Evolutionary conservation across 2,113 vertebrate genomes (phyloP), one percentile per base, ranked within the genome.

Genomic region (Oostethus manadensis): DNA sequence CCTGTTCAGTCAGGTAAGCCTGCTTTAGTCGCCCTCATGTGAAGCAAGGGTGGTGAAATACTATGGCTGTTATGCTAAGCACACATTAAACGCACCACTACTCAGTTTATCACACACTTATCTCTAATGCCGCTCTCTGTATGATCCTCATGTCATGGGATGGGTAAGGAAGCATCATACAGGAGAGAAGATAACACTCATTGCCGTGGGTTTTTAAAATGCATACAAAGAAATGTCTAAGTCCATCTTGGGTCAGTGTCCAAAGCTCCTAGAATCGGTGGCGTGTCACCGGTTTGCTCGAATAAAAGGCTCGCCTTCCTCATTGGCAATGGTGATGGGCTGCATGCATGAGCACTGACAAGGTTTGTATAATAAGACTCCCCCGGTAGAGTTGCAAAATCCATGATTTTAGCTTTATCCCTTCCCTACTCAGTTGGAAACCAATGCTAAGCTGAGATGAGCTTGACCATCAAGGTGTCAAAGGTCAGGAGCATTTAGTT

Each of bases 1-100:
- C 88, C 89, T 89, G 88, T 89, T 89, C 81, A 72, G 80, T 45
- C 81, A 89, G 89, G 88, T 90, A 89, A 88, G 83, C 48, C 23
- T 43, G 53, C 60, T 49, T n/a, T 4, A 46, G n/a, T 50, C 21
- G 46, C 56, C 64, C 63, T 70, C 48, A 33, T 18, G 17, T 33
- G 29, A 33, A 33, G 29, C 4, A 33, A 7, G 29, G 29, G 29
- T 5, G 4, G 29, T 33, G 5, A 33, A 33, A 8, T 33, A 33
- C 8, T 33, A 33, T 33, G 29, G 8, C 29, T 33, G 5, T 33
- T 33, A 33, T 33, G 4, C 29, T 33, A 33, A 33, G 8, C 29
- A 33, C 29, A 33, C 29, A 33, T 33, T 33, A 33, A 33, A 33
- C 4, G 29, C 29, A 33, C 29, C 29, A 33, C 29, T 33, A 4